phyloP scores from a whole-genome alignment of 1,140 invertebrate genomes.

The Cepaea nemoralis region DNA sequence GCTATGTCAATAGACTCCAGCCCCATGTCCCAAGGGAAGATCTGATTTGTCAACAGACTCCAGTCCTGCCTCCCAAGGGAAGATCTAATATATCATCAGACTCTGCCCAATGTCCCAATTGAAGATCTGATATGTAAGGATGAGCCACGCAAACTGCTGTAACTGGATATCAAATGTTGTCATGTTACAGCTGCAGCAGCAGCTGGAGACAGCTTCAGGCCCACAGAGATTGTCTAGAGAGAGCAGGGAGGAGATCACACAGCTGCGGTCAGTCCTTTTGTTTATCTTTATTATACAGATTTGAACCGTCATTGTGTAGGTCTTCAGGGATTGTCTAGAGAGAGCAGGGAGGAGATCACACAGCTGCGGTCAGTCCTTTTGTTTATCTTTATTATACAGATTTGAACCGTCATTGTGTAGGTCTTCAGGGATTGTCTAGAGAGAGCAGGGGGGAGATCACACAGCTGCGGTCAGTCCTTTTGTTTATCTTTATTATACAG shows the following conservation, averaged over 20 bases:
- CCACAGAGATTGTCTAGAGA: not conserved
- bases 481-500: not conserved
- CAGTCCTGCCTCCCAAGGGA: too few species aligned
- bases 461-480: conserved; percentile 25
- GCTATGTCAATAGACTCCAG: too few species aligned
- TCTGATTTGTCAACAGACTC: too few species aligned
- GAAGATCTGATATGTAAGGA: too few species aligned
- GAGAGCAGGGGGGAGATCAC: conserved; percentile 13
- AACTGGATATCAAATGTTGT: too few species aligned
- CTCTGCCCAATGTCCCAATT: too few species aligned
- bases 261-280: conserved; percentile 19
- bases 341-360: conserved; percentile 21
- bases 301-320: too few species aligned
- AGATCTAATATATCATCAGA: too few species aligned
- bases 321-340: not conserved
- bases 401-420: too few species aligned
- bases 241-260: conserved; percentile 18
- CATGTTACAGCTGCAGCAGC: conserved; percentile 18
- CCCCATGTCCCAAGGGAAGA: too few species aligned
- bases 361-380: conserved; percentile 19
- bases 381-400: not conserved
- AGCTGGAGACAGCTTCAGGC: not conserved
- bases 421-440: not conserved
- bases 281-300: not conserved
- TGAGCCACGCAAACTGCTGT: too few species aligned